Conservation (phyloP, 1,140 invertebrate species). For the Drosophila nigrodunni region DNA sequence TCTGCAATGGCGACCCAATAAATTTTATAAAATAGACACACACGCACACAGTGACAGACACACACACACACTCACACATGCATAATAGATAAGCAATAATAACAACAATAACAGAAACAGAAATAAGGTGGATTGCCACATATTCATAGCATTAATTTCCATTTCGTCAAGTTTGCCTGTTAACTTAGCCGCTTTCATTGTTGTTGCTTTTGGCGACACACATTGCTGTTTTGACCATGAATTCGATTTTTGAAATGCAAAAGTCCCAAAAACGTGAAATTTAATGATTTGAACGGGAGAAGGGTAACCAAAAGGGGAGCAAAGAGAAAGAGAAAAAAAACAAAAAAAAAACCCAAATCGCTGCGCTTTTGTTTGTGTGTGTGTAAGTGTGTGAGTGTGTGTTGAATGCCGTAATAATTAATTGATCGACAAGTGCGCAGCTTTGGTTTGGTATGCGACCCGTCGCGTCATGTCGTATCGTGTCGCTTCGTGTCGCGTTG, state of each 20-base stretch:
- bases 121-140: slow-evolving; percentile 71
- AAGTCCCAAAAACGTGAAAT: slow-evolving; percentile 80
- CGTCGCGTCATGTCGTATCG: slow-evolving; percentile 34
- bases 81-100: slow-evolving; percentile 53
- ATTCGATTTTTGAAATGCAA: slow-evolving; percentile 77
- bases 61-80: background rate
- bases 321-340: slow-evolving; percentile 48
- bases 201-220: slow-evolving; percentile 68
- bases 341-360: slow-evolving; percentile 63
- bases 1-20: slow-evolving; percentile 70
- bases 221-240: slow-evolving; percentile 76
- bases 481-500: slow-evolving; percentile 45
- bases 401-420: slow-evolving; percentile 79
- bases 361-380: slow-evolving; percentile 8
- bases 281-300: slow-evolving; percentile 24
- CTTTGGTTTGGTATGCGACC: slow-evolving; percentile 72
- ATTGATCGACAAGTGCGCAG: slow-evolving; percentile 80
- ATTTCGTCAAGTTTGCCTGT: slow-evolving; percentile 79
- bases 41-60: background rate
- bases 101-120: slow-evolving; percentile 44
- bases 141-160: slow-evolving; percentile 62
- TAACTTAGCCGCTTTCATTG: slow-evolving; percentile 31
- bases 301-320: background rate
- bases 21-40: slow-evolving; percentile 27
- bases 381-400: slow-evolving; percentile 40